Percentiles rank a stretch among this genome's conserved stretches.
phyloP scores from a whole-genome alignment of 2,113 vertebrate genomes.

The Paratilapia polleni region DNA sequence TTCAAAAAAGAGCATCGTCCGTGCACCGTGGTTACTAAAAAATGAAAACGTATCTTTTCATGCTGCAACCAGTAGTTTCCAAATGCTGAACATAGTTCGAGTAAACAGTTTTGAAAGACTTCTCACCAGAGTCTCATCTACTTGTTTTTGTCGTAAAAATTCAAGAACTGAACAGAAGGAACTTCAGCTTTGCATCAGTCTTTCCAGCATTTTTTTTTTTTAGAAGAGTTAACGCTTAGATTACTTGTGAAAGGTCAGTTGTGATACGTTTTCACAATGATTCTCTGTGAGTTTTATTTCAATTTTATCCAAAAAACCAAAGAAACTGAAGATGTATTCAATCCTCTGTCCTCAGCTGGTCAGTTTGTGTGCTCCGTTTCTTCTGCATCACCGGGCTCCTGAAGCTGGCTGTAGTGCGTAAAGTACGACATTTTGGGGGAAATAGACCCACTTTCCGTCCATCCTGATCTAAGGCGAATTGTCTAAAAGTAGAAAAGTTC shows the following conservation, averaged over 20 bases:
- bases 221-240: background rate
- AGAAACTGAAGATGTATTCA: background rate
- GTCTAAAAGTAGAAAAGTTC: conserved; percentile 34
- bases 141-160: conserved; percentile 7
- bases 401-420: conserved; percentile 57
- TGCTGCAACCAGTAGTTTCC: background rate
- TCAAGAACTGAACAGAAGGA: conserved; percentile 2
- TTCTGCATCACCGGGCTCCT: conserved; percentile 26
- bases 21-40: conserved; percentile 18
- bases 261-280: background rate
- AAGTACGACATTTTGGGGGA: conserved; percentile 27
- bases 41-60: conserved; percentile 12
- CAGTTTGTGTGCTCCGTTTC: conserved; percentile 17
- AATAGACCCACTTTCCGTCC: background rate
- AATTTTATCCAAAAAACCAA: background rate
- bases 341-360: conserved; percentile 7
- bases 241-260: background rate
- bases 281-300: background rate
- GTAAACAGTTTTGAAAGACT: background rate
- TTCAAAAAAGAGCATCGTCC: conserved; percentile 14
- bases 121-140: background rate
- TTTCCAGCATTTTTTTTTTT: conserved; percentile 45
- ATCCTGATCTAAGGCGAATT: background rate
- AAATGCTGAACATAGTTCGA: background rate
- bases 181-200: conserved; percentile 42